Conservation (phyloP, 2,797 vertebrate genomes). For the Sebastes cheni region DNA sequence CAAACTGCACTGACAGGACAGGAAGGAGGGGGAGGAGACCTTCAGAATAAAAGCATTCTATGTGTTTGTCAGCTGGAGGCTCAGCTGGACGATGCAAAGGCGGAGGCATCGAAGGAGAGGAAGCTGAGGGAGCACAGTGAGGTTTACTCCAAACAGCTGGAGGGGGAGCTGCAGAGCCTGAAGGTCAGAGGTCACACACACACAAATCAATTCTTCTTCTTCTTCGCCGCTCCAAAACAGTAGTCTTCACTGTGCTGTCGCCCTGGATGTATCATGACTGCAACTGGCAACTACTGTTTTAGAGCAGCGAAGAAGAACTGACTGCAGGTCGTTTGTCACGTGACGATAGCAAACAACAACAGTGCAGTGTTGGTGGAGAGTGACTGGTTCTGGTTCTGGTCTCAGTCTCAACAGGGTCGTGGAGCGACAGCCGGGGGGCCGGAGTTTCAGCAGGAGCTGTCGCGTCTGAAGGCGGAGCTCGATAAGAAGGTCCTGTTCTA, state of each 20-base stretch:
- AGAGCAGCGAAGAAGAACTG: no score
- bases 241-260: no score
- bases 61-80: conserved; percentile 87
- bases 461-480: conserved; percentile 90
- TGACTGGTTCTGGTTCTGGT: not conserved
- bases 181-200: conserved; percentile 84
- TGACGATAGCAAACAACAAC: no score
- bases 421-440: conserved; percentile 76
- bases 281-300: no score
- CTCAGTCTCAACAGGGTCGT: conserved; percentile 89
- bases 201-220: no score
- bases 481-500: conserved; percentile 95
- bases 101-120: conserved; percentile 92
- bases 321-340: no score
- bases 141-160: conserved; percentile 91
- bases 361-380: no score
- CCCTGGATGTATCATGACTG: no score
- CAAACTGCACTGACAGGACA: not conserved
- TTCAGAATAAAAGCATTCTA: conserved; percentile 32
- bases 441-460: conserved; percentile 92
- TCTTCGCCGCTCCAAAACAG: no score
- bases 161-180: conserved; percentile 89
- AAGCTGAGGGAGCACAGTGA: conserved; percentile 95
- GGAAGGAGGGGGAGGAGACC: not conserved
- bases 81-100: conserved; percentile 88